phyloP scores from a whole-genome alignment of 2,888 invertebrate species.

The Drosophila rubida region DNA sequence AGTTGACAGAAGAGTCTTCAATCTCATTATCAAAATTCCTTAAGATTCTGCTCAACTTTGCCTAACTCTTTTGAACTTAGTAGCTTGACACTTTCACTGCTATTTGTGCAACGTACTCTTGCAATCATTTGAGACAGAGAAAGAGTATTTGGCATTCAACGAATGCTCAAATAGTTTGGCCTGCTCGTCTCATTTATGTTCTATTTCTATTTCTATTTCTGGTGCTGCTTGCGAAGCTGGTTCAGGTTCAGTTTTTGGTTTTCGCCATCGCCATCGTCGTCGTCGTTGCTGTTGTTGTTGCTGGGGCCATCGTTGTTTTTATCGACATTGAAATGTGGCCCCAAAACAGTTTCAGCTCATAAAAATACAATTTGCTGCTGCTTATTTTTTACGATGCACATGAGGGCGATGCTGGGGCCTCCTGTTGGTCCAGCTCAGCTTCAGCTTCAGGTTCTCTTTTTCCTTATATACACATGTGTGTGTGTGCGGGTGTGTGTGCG shows the following conservation, averaged over 20 bases:
- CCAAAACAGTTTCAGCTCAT: constrained; percentile 83
- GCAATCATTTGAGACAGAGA: too few species aligned
- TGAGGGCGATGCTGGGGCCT: constrained; percentile 68
- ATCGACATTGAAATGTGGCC: constrained; percentile 82
- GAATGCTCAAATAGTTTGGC: constrained; percentile 3
- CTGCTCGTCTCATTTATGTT: constrained; percentile 3
- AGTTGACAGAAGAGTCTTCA: too few species aligned
- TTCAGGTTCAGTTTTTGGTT: constrained; percentile 5
- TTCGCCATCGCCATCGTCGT: constrained; percentile 51
- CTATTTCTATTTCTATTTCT: constrained; percentile 29
- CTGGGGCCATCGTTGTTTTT: constrained; percentile 68
- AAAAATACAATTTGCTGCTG: constrained; percentile 84
- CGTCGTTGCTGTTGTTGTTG: constrained; percentile 23
- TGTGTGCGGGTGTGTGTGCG: constrained; percentile 2
- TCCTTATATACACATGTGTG: background rate
- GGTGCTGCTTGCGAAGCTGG: background rate
- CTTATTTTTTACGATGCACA: constrained; percentile 81
- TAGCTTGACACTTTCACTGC: too few species aligned
- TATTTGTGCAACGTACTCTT: too few species aligned
- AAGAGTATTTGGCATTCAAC: background rate
- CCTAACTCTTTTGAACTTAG: too few species aligned
- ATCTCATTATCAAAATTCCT: too few species aligned
- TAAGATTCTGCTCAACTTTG: too few species aligned
- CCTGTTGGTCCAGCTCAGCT: constrained; percentile 33
- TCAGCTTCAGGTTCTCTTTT: background rate